phyloP scores from a whole-genome alignment of 2,888 invertebrate species.

The Geophilus truncorum region DNA sequence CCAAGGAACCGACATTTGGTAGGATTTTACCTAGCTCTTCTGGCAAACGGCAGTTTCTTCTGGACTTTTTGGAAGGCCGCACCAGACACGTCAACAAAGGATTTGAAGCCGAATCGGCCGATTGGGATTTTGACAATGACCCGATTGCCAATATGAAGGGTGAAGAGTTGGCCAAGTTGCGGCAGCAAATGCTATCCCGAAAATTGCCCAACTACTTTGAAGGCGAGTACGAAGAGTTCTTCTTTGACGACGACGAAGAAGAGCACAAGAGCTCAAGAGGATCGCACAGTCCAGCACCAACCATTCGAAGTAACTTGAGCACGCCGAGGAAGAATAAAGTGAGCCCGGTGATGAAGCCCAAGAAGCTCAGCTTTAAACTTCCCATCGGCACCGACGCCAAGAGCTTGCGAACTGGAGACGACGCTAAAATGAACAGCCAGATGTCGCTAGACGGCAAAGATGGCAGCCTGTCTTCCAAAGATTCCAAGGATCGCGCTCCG shows the following conservation, averaged over 20 bases:
- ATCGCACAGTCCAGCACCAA: conserved; percentile 32
- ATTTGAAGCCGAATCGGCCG: conserved; percentile 1
- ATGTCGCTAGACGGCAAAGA: not conserved
- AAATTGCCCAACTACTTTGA: conserved; percentile 33
- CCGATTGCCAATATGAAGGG: conserved; percentile 29
- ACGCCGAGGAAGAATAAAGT: conserved; percentile 32
- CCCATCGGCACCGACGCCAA: not conserved
- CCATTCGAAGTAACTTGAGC: conserved; percentile 31
- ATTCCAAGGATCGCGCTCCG: not conserved
- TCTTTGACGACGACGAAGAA: conserved; percentile 33
- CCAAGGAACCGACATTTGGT: conserved; percentile 30
- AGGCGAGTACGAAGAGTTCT: conserved; percentile 33
- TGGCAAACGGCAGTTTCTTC: conserved; percentile 31
- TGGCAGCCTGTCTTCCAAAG: not conserved
- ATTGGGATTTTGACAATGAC: conserved; percentile 33
- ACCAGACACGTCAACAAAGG: conserved; percentile 4
- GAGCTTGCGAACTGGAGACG: not conserved
- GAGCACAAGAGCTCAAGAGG: conserved; percentile 31
- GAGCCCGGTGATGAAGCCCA: conserved; percentile 32
- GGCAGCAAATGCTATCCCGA: conserved; percentile 28
- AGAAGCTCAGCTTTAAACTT: conserved; percentile 28
- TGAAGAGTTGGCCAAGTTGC: conserved; percentile 31
- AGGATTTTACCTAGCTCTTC: conserved; percentile 33
- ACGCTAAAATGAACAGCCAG: not conserved
- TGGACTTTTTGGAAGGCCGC: conserved; percentile 31